A percentile compares a stretch with the other conserved stretches of the same genome.
These are phyloP conservation scores for Halcyon smyrnensis DNA, from an alignment of 2,797 vertebrate genomes.

Conservation along the genomic window DNA sequence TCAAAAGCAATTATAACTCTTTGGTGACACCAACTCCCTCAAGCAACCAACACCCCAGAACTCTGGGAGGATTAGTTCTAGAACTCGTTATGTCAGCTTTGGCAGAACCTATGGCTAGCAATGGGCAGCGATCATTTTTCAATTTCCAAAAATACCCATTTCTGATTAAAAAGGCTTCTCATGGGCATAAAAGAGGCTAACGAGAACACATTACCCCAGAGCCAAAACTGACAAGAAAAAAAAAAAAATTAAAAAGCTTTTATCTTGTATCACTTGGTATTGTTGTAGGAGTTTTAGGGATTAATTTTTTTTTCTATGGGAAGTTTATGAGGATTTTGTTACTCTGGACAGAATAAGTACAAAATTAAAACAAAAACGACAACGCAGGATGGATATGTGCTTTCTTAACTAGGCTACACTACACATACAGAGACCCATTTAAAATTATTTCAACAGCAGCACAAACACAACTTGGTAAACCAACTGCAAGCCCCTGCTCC, in stretches of 20 bases:
- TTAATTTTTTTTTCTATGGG: neutral
- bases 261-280: neutral
- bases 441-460: neutral
- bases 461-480: neutral
- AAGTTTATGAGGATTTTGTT: neutral
- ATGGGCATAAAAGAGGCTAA: neutral
- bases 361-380: neutral
- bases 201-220: neutral
- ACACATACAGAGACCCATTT: neutral
- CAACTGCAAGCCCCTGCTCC: neutral
- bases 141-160: neutral
- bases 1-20: constrained; percentile 52
- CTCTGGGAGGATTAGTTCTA: neutral
- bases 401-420: neutral
- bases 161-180: neutral
- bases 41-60: constrained; percentile 44
- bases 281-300: neutral
- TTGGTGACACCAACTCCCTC: neutral
- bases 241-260: neutral
- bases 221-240: neutral
- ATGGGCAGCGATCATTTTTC: neutral
- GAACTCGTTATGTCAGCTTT: constrained; percentile 17
- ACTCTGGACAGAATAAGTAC: neutral
- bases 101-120: neutral
- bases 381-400: neutral